Percentiles rank a stretch among this genome's conserved stretches.
These are phyloP conservation scores for Lycopodina hypogea DNA, from an alignment of 37 sponge, comb jelly and placozoan genomes.

Conservation along the genomic window DNA sequence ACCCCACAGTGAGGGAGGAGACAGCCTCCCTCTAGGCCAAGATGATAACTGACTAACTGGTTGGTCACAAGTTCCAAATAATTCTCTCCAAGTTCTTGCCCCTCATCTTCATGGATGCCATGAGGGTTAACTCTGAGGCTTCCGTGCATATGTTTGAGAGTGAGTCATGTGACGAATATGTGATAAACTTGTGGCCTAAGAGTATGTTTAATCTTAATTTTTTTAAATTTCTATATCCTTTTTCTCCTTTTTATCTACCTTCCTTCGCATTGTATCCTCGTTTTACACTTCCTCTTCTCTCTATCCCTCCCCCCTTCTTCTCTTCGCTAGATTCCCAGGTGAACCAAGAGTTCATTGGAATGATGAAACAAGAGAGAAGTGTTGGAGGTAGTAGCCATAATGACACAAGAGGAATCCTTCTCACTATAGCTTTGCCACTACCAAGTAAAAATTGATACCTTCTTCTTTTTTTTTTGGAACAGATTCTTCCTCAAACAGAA, in stretches of 20 bases:
- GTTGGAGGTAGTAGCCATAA: constrained; percentile 64
- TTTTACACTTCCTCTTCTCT: no score
- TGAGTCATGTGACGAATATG: constrained; percentile 12
- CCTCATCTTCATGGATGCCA: constrained; percentile 96
- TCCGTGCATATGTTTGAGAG: constrained; percentile 98
- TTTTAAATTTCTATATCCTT: no score
- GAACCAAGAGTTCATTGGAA: constrained; percentile 99
- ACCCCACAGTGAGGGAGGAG: constrained; percentile 83
- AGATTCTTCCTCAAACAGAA: constrained; percentile 74
- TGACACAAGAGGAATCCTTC: constrained; percentile 60
- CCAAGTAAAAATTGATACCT: no score
- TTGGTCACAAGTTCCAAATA: constrained; percentile 94
- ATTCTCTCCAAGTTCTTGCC: constrained; percentile 95
- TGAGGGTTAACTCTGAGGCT: constrained; percentile 95
- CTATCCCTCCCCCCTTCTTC: background rate
- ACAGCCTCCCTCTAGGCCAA: constrained; percentile 93
- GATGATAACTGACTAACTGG: constrained; percentile 98
- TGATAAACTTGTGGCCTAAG: background rate
- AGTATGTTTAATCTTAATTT: no score
- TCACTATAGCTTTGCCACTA: no score
- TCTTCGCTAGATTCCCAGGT: constrained; percentile 71
- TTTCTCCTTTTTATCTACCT: no score
- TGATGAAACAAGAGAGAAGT: constrained; percentile 94
- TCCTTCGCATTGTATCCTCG: no score
- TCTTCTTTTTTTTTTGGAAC: background rate